These are phyloP conservation scores for Trachops cirrhosus DNA, from an alignment of 2,797 vertebrate genomes.

Conservation along the genomic window DNA sequence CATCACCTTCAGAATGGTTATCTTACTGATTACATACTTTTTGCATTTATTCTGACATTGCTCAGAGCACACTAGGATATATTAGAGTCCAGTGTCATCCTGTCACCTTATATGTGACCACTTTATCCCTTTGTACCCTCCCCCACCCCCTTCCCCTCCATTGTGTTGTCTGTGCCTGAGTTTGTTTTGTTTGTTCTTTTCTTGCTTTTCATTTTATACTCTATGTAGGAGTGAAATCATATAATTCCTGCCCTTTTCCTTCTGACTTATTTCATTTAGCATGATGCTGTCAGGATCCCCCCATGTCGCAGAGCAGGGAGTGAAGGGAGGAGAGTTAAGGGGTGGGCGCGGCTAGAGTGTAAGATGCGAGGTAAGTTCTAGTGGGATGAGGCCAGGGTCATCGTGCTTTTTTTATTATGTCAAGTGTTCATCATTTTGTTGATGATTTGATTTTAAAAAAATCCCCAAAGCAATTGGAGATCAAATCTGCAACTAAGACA, in stretches of 20 bases:
- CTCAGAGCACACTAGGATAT: neutral
- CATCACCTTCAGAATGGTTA: neutral
- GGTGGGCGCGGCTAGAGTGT: fast-evolving
- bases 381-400: neutral
- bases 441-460: conserved; percentile 37
- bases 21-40: neutral
- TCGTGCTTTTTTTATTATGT: neutral
- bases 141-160: neutral
- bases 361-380: neutral
- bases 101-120: neutral
- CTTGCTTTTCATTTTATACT: neutral
- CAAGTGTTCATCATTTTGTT: neutral
- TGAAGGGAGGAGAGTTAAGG: neutral
- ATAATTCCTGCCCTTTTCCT: neutral
- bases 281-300: too few relatives aligned
- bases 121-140: neutral
- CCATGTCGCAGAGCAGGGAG: too few relatives aligned
- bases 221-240: too few relatives aligned
- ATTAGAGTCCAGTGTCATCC: neutral
- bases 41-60: neutral
- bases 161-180: neutral
- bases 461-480: conserved; percentile 5
- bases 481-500: conserved; percentile 29
- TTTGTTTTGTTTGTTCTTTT: neutral
- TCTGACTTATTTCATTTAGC: neutral